phyloP scores from a whole-genome alignment of 2,888 invertebrate species.

The Sylvicola fuscatus region DNA sequence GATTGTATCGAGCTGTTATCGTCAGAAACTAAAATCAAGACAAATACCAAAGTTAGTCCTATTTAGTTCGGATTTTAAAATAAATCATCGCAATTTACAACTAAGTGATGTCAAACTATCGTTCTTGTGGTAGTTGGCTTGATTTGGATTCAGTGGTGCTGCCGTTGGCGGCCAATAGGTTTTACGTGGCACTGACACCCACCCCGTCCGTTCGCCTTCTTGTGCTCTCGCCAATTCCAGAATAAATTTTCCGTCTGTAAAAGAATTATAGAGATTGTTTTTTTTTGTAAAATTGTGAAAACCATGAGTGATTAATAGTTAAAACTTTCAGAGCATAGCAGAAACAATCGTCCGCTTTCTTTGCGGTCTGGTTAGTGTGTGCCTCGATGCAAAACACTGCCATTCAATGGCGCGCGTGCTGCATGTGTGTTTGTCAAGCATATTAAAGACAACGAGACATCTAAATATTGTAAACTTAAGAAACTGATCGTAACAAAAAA shows the following conservation, averaged over 20 bases:
- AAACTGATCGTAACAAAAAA: too few relatives aligned
- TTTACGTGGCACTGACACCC: constrained; percentile 79
- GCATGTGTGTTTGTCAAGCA: too few relatives aligned
- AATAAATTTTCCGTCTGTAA: constrained; percentile 74
- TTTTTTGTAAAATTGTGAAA: too few relatives aligned
- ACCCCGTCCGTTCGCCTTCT: constrained; percentile 63
- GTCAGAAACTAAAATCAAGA: constrained; percentile 38
- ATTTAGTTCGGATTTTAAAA: constrained; percentile 3
- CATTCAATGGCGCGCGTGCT: too few relatives aligned
- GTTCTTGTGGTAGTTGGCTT: constrained; percentile 32
- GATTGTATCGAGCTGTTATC: constrained; percentile 81
- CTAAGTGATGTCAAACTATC: constrained; percentile 65
- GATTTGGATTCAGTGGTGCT: constrained; percentile 4
- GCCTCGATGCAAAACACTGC: too few relatives aligned
- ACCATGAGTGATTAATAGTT: too few relatives aligned
- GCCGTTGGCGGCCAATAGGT: constrained; percentile 70
- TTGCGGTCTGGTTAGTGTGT: too few relatives aligned
- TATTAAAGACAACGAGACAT: too few relatives aligned
- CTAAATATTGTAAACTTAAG: too few relatives aligned
- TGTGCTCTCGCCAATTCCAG: constrained; percentile 58
- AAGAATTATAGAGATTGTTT: constrained; percentile 3
- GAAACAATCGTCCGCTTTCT: too few relatives aligned
- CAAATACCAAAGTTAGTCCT: constrained; percentile 7
- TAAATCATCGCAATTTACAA: constrained; percentile 30
- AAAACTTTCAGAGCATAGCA: too few relatives aligned